Base-by-base conservation (phyloP, 2,113 vertebrate genomes). In the Gyps fulvus region DNA sequence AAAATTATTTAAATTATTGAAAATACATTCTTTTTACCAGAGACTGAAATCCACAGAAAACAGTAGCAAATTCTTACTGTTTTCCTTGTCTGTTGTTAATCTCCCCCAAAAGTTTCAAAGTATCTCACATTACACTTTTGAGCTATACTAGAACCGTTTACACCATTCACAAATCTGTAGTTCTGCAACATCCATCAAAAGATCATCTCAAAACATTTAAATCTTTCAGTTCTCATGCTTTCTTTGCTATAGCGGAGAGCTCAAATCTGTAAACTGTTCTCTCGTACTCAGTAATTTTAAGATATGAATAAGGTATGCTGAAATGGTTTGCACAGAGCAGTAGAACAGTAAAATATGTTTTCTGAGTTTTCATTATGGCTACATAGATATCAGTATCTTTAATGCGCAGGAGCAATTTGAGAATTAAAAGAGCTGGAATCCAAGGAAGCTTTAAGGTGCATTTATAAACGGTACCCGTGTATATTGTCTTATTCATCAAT, bases 401-500 rank as follows among this genome's bases (percentile, higher is more conserved):
- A 42, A 3, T 10, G 19, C 17, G 34, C 27, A 45, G 36, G 20
- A 71, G 26, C 72, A 62, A 29, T 38, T 36, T 80, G 72, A 31
- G 62, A 59, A 42, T 76, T 23, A 5, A 14, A 54, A 42, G 57
- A 76, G 23, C 40, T 34, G 57, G 65, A 61, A 15, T 32, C 16
- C 32, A n/a, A 16, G 61, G 43, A 54, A 29, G 18, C n/a, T 26
- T 58, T 23, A 21, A 34, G 26, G 66, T 59, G 18, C 9, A 0
- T 72, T 66, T 81, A 3, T 42, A 78, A 22, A 16, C 19, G 14
- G 43, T 69, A 26, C 54, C 54, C 19, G 23, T 26, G 42, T 40
- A 7, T 38, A 3, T 12, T 63, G 31, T 4, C 45, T 11, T 42
- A 32, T 16, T n/a, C 1, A 0, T n/a, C 26, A 49, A 13, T 17